A percentile compares a stretch with the other conserved stretches of the same genome.
phyloP scores from a whole-genome alignment of 2,888 invertebrate genomes.

The Osedax frankpressi region DNA sequence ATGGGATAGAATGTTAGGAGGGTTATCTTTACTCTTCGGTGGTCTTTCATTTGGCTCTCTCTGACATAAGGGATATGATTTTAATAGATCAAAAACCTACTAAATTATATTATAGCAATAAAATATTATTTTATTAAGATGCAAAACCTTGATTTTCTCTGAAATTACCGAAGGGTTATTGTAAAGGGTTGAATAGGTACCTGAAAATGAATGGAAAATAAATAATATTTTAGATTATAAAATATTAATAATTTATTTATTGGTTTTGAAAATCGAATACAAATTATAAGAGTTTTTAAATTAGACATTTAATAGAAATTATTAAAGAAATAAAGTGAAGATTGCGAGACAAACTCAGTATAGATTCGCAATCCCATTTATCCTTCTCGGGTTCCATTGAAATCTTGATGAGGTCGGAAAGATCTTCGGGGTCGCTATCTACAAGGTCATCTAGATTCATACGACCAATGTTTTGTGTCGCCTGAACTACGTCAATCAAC shows the following conservation, averaged over 20 bases:
- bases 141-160: conserved; percentile 45
- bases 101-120: no score
- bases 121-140: no score
- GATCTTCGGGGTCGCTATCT: conserved; percentile 26
- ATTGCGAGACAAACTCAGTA: conserved; percentile 53
- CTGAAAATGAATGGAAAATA: conserved; percentile 26
- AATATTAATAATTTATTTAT: conserved; percentile 10
- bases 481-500: conserved; percentile 33
- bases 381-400: conserved; percentile 56
- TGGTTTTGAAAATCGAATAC: background rate
- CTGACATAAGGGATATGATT: background rate
- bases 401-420: conserved; percentile 44
- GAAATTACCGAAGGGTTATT: conserved; percentile 60
- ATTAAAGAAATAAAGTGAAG: no score
- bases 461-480: conserved; percentile 27
- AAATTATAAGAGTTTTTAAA: no score
- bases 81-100: no score
- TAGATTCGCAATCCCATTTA: conserved; percentile 81
- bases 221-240: background rate
- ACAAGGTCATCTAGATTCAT: background rate
- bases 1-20: background rate
- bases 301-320: no score
- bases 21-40: background rate
- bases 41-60: background rate
- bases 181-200: conserved; percentile 77